These are phyloP conservation scores for Balaeniceps rex DNA, from an alignment of 2,113 vertebrate genomes.

Conservation along the genomic window DNA sequence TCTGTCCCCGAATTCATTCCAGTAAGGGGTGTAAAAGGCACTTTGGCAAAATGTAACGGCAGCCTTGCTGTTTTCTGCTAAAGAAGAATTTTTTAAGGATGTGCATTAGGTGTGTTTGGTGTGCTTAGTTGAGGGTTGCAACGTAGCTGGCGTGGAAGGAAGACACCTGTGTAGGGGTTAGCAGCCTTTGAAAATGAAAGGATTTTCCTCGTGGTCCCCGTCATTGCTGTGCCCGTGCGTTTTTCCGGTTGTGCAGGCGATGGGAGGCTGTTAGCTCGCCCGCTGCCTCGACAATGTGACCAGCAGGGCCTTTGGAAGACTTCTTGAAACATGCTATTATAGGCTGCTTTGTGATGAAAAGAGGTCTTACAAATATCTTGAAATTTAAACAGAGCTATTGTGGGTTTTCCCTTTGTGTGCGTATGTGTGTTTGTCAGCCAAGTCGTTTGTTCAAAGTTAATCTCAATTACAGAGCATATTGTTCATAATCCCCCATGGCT, in stretches of 20 bases:
- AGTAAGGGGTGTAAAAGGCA: neutral
- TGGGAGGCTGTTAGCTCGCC: constrained; percentile 72
- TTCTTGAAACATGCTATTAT: constrained; percentile 25
- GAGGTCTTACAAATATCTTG: constrained; percentile 40
- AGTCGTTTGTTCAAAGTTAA: constrained; percentile 60
- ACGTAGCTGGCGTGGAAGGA: neutral
- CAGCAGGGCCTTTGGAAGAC: constrained; percentile 57
- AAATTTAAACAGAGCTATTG: constrained; percentile 35
- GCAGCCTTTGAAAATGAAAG: neutral
- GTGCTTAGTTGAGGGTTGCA: neutral
- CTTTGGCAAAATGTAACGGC: neutral
- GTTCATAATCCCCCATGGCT: constrained; percentile 49
- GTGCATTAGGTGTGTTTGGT: neutral
- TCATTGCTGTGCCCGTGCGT: neutral
- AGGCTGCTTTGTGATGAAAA: constrained; percentile 42
- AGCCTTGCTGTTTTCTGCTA: neutral
- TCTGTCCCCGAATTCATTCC: neutral
- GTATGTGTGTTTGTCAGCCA: constrained; percentile 38
- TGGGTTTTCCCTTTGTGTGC: constrained; percentile 6
- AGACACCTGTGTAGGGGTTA: neutral
- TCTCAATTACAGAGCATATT: constrained; percentile 61
- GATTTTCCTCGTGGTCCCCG: neutral
- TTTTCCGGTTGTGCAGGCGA: constrained; percentile 29
- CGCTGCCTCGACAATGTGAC: constrained; percentile 72
- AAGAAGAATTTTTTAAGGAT: neutral